Percentiles rank a stretch among this genome's conserved stretches.
phyloP scores from a whole-genome alignment of 2,888 invertebrate species.

The Emesis furor region DNA sequence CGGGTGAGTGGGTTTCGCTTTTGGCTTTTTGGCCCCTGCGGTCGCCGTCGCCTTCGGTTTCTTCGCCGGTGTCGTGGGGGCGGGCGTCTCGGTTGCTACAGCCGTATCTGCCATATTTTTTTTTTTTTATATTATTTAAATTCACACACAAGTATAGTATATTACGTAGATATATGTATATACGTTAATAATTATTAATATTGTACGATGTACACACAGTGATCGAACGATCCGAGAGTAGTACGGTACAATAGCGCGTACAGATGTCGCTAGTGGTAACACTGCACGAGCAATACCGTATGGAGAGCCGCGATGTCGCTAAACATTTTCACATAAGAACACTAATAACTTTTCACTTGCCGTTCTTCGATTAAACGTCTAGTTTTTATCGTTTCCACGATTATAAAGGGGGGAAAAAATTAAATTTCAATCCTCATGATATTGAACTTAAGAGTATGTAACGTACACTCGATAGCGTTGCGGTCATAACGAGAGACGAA shows the following conservation, averaged over 20 bases:
- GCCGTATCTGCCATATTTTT: constrained; percentile 78
- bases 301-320: constrained; percentile 57
- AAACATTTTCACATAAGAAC: constrained; percentile 62
- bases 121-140: too few species aligned
- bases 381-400: not conserved
- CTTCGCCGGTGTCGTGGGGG: constrained; percentile 80
- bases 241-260: not conserved
- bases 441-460: not conserved
- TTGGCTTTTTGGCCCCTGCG: constrained; percentile 76
- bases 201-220: too few species aligned
- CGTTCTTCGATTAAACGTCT: not conserved
- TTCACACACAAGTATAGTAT: too few species aligned
- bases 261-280: constrained; percentile 43
- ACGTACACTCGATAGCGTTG: not conserved
- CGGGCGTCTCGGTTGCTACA: constrained; percentile 78
- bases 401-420: not conserved
- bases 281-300: constrained; percentile 46
- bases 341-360: constrained; percentile 62
- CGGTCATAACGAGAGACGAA: not conserved
- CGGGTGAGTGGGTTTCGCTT: constrained; percentile 81
- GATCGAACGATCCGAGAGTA: too few species aligned
- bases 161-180: too few species aligned
- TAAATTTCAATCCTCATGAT: not conserved
- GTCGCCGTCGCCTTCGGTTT: constrained; percentile 76
- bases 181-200: too few species aligned